Base-by-base conservation (phyloP, 2,113 vertebrate genomes). In the Leptodactylus fuscus region DNA sequence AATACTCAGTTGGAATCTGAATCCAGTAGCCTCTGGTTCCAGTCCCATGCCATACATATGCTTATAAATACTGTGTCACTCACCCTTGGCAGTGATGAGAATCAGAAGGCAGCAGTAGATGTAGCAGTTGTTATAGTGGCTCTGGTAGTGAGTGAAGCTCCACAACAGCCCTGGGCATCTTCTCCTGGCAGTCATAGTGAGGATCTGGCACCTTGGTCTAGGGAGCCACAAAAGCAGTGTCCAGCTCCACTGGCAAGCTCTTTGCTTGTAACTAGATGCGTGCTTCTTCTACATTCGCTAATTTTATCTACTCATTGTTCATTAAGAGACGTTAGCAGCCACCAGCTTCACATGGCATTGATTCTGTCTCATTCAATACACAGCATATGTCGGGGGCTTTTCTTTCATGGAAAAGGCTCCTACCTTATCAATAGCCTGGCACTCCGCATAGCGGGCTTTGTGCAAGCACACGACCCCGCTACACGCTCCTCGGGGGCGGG, bases 51-150 rank as follows among this genome's bases (percentile, higher is more conserved):
- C 53, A 65, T 49, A 20, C 73, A 53, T 38, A 55, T 48, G 48
- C 29, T 36, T 58, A 34, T 38, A 22, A 58, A 58, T 12, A 38
- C 12, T 38, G 18, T 53, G 27, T 22, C 36, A 85, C 84, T 86
- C 60, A 86, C 84, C 84, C 76, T 24, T 80, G 77, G 76, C 77
- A 86, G 84, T 80, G 65, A 86, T 44, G 36, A 86, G 77, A 73
- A 86, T 73, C 49, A 86, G 67, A 86, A 86, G 77, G 84, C 84
- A 86, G 65, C 62, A 73, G 83, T 80, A 71, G n/a, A 81, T 73
- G 67, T 73, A 81, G 51, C 48, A 58, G 36, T 71, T 60, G 27
- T 81, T 6, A 36, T 32, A 58, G n/a, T 41, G 53, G 46, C 22
- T 48, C 69, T 55, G 62, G 83, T 79, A 70, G 24, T 81, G 67